Percentiles rank a stretch among this genome's conserved stretches.
These are phyloP conservation scores for Artemia sinica DNA, from an alignment of 2,888 invertebrate species.

Conservation along the genomic window DNA sequence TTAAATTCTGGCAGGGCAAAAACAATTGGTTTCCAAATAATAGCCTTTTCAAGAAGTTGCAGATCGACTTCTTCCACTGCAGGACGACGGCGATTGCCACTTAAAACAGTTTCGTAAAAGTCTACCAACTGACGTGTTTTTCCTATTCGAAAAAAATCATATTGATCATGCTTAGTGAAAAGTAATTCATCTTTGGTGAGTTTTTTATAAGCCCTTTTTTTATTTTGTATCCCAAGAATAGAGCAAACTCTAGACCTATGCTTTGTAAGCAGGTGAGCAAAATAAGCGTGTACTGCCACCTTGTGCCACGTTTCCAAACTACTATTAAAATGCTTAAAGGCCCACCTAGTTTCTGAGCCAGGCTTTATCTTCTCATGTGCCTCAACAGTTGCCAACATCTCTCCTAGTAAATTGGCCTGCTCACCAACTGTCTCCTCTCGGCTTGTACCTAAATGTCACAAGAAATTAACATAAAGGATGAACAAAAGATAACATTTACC, in stretches of 20 bases:
- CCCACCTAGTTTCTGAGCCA: not conserved
- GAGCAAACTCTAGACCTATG: not conserved
- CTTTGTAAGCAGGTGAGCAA: conserved; percentile 2
- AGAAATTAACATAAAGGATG: too few species aligned
- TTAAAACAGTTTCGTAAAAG: conserved; percentile 14
- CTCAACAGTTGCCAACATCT: conserved; percentile 7
- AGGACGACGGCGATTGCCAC: conserved; percentile 11
- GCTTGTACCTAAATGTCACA: not conserved
- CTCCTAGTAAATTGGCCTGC: not conserved
- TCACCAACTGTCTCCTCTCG: not conserved
- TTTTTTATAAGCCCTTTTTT: not conserved
- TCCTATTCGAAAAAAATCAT: conserved; percentile 14
- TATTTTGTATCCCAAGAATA: not conserved
- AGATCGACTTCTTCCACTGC: conserved; percentile 3
- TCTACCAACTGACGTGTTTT: conserved; percentile 14
- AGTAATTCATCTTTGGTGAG: conserved; percentile 2
- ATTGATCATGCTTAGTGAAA: conserved; percentile 12
- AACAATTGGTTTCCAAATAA: not conserved
- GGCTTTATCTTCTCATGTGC: not conserved
- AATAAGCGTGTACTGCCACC: conserved; percentile 14
- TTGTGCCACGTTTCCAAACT: conserved; percentile 14
- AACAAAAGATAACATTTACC: too few species aligned
- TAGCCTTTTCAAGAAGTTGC: not conserved
- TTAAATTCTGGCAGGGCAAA: not conserved
- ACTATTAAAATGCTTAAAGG: conserved; percentile 12